Evolutionary conservation across 2,113 vertebrate species (phyloP), one percentile per base, ranked within the genome.

Genomic region (Gopherus flavomarginatus): DNA sequence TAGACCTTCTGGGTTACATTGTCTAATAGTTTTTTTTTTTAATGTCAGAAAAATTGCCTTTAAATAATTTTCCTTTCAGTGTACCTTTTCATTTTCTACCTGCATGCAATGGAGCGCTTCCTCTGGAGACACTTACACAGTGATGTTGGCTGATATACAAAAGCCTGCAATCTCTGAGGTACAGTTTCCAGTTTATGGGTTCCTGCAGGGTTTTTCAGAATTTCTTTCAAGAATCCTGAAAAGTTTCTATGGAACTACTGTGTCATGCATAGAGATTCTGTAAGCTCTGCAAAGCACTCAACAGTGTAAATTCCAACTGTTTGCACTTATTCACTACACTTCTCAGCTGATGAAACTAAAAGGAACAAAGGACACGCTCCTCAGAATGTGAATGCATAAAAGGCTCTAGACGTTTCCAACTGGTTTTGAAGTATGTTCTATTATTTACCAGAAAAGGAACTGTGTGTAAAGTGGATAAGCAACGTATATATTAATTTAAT

Each of bases 181-280:
- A 1, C 42, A 14, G 47, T n/a, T 88, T 16, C 47, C 52, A 88
- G 81, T 2, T 92, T 79, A 77, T 77, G 38, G n/a, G 72, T 26
- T 44, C 72, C 72, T 77, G 72, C 12, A 29, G 91, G 6, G 35
- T 86, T 56, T 83, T 93, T 77, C 56, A 86, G 77, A 24, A 26
- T 87, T 94, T 91, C 85, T 62, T 52, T 93, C 5, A 49, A 56
- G 87, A 80, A 84, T 53, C 93, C 69, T 88, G 90, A 85, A 52
- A 79, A 81, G 27, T 87, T 94, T 50, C 19, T 90, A 27, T 87
- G 50, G 50, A 95, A 79, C 38, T 49, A 52, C 29, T 80, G 17
- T 80, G 11, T 17, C 29, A 52, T 47, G 29, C 49, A 52, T 35
- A 52, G 78, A 50, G 29, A 80, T 10, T 35, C 29, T 80, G 14